A percentile compares a stretch with the other conserved stretches of the same genome.
phyloP scores from a whole-genome alignment of 2,113 vertebrate species.

The Sakesphorus luctuosus region DNA sequence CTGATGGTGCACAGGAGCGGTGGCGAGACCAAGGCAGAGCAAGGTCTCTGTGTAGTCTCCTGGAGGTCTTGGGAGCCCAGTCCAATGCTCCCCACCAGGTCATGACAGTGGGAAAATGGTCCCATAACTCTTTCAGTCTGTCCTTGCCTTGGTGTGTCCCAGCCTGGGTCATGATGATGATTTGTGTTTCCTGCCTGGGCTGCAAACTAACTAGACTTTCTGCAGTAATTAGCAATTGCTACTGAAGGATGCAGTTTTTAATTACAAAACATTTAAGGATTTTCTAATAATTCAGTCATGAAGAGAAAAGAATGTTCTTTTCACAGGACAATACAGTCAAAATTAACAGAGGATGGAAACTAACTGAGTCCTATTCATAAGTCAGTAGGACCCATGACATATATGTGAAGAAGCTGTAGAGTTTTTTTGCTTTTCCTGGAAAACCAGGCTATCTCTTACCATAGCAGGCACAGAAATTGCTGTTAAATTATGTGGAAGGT shows the following conservation, averaged over 20 bases:
- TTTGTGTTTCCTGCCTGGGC: background rate
- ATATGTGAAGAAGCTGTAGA: background rate
- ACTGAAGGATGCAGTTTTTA: background rate
- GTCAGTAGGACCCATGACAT: background rate
- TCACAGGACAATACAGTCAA: background rate
- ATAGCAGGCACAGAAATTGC: background rate
- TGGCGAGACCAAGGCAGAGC: background rate
- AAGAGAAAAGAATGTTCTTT: background rate
- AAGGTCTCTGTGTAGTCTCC: background rate
- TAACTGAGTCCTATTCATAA: background rate
- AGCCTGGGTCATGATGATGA: rapidly evolving
- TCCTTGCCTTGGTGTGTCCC: background rate
- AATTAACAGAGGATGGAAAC: background rate
- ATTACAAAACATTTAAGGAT: background rate
- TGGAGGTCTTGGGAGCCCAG: background rate
- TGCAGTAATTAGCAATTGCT: background rate
- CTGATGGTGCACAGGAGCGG: rapidly evolving
- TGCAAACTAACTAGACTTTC: background rate
- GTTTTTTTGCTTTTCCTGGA: background rate
- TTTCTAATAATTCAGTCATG: background rate
- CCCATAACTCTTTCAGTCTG: background rate
- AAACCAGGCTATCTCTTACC: background rate
- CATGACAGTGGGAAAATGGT: background rate
- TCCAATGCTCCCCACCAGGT: background rate
- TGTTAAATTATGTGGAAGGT: background rate